phyloP scores from a whole-genome alignment of 2,113 vertebrate genomes.

The Furnarius figulus region DNA sequence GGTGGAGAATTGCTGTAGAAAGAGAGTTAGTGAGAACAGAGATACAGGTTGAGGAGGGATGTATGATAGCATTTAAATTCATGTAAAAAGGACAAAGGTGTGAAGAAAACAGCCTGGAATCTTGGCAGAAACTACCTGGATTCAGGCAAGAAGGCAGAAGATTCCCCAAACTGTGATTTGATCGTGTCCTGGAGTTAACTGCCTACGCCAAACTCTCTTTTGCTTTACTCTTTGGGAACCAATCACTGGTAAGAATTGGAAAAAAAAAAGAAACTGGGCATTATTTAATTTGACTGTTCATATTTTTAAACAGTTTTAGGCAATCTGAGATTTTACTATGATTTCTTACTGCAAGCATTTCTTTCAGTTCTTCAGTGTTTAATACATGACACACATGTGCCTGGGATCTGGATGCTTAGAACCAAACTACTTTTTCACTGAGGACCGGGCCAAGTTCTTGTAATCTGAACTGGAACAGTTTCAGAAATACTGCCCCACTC shows the following conservation, averaged over 20 bases:
- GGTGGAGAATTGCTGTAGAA: background rate
- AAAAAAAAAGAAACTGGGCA: background rate
- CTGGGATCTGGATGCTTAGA: background rate
- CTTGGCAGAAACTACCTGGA: background rate
- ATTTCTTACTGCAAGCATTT: background rate
- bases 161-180: background rate
- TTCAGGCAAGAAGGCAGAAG: background rate
- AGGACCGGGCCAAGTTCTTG: background rate
- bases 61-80: background rate
- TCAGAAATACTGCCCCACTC: background rate
- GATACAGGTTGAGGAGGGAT: too few relatives aligned
- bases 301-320: background rate
- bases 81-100: background rate
- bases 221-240: background rate
- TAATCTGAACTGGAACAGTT: background rate
- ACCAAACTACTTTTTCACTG: background rate
- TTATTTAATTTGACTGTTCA: background rate
- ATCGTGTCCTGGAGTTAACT: background rate
- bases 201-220: background rate
- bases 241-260: background rate
- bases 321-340: background rate
- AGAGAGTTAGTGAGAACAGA: background rate
- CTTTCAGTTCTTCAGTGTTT: background rate
- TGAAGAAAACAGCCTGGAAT: background rate
- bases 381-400: background rate